A percentile compares a stretch with the other conserved stretches of the same genome.
These are phyloP conservation scores for Brachionus manjavacas DNA, from an alignment of 1,140 invertebrate genomes.

Conservation along the genomic window DNA sequence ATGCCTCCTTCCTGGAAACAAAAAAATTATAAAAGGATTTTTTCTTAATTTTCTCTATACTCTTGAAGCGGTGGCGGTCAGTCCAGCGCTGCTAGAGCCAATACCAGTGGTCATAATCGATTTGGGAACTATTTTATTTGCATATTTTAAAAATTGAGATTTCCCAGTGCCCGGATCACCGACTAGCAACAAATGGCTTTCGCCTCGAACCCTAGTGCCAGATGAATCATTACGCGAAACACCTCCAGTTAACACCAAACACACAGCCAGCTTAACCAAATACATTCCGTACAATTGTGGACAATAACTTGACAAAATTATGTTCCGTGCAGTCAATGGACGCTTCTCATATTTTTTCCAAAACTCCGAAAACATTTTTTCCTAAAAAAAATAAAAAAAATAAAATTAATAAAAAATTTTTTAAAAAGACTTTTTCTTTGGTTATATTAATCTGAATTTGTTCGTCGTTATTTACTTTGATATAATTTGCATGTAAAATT, in stretches of 20 bases:
- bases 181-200: conserved; percentile 77
- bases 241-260: conserved; percentile 68
- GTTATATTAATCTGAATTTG: conserved; percentile 55
- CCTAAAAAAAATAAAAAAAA: conserved; percentile 50
- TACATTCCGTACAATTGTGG: conserved; percentile 82
- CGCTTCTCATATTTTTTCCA: conserved; percentile 66
- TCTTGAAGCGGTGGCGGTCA: conserved; percentile 78
- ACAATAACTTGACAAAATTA: conserved; percentile 75
- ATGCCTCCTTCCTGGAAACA: conserved; percentile 50
- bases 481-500: conserved; percentile 68
- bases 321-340: conserved; percentile 69
- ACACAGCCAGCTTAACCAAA: conserved; percentile 75
- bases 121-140: conserved; percentile 66
- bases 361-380: conserved; percentile 68
- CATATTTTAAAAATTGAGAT: conserved; percentile 76
- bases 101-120: conserved; percentile 78
- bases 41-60: conserved; percentile 59
- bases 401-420: not conserved
- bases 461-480: conserved; percentile 68
- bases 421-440: not conserved
- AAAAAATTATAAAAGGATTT: not conserved
- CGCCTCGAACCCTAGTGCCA: conserved; percentile 63
- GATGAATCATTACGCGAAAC: conserved; percentile 56
- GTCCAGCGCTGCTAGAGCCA: conserved; percentile 77
- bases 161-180: conserved; percentile 85